Percentiles rank a stretch among this genome's conserved stretches.
Evolutionary conservation across 2,797 vertebrate species (phyloP).

Genomic region (Phyllotis vaccarum): DNA sequence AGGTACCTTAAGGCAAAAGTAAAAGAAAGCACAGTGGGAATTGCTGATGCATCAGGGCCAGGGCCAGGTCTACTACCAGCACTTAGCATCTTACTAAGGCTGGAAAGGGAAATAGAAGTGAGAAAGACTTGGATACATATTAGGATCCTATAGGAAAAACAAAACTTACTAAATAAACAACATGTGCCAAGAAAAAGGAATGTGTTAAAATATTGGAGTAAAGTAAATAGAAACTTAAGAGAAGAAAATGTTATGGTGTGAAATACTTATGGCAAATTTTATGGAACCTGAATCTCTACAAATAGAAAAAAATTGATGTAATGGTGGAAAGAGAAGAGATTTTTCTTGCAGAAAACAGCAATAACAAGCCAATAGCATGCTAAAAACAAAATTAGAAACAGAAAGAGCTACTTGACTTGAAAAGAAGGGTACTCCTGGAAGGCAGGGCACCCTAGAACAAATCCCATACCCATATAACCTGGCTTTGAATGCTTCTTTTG

Average conservation of each 20-base stretch:
- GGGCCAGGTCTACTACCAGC: background rate
- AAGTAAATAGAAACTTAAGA: slow-evolving; percentile 38
- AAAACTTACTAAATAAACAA: slow-evolving; percentile 22
- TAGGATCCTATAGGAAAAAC: slow-evolving; percentile 21
- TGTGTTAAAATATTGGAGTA: background rate
- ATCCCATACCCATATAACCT: background rate
- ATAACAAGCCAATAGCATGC: background rate
- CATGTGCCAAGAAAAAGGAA: background rate
- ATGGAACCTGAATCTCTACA: background rate
- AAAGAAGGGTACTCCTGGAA: background rate
- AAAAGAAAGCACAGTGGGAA: background rate
- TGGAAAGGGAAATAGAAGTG: slow-evolving; percentile 1
- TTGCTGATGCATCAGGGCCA: background rate
- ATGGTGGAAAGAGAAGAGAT: background rate
- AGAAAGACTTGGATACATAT: background rate
- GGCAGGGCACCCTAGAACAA: background rate
- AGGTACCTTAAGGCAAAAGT: background rate
- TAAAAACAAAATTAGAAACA: background rate
- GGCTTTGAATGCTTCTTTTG: background rate
- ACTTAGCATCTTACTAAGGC: slow-evolving; percentile 34
- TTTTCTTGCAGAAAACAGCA: background rate
- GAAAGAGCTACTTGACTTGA: background rate
- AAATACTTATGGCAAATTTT: slow-evolving; percentile 37
- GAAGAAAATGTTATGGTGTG: background rate
- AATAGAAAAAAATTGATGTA: background rate